Base-by-base conservation (phyloP, 2,113 vertebrate genomes). In the Tympanuchus pallidicinctus region DNA sequence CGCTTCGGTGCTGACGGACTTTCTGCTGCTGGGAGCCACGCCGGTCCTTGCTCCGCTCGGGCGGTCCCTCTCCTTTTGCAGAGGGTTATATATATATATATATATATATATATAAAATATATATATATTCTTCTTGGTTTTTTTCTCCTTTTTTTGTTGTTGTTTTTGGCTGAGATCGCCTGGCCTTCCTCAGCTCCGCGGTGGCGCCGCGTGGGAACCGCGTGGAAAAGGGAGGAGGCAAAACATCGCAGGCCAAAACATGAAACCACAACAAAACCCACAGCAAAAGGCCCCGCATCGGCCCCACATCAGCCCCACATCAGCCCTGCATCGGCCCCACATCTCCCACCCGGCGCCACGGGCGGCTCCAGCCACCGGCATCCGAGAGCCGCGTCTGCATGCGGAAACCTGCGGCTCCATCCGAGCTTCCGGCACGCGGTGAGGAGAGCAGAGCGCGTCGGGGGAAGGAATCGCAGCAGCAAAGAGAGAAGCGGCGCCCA, bases 41-140 rank as follows among this genome's bases (percentile, higher is more conserved):
- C 96, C 75, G 94, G 57, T 94, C 96, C 60, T 95, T 93, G 97
- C 94, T 73, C 91, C 94, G 97, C 38, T 38, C 38, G 95, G 97
- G 97, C 95, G 93, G 95, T 93, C 95, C 97, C 97, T 96, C 97
- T 98, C 97, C 97, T 97, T 97, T 96, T 95, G 88, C 96, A 97
- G 97, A 98, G 94, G 94, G 91, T 89, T 91, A 83, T 82, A 89
- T 78, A 88, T 45, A 92, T 59, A 72, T 85, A 57, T 48, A 76
- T 72, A 61, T 70, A 86, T 61, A 86, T 75, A 73, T 38, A 82
- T 22, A 82, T 20, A 61, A 10, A 90, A 38, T 38, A 38, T 22
- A 79, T 47, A 47, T 47, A 47, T 47, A 47, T 42, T 60, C 89
- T 82, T 80, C 88, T 82, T 45, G 15, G 91, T 50, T 91, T 96